Percentiles rank a stretch among this genome's conserved stretches.
phyloP scores from a whole-genome alignment of 2,797 vertebrate species.

The Lepilemur septentrionalis region DNA sequence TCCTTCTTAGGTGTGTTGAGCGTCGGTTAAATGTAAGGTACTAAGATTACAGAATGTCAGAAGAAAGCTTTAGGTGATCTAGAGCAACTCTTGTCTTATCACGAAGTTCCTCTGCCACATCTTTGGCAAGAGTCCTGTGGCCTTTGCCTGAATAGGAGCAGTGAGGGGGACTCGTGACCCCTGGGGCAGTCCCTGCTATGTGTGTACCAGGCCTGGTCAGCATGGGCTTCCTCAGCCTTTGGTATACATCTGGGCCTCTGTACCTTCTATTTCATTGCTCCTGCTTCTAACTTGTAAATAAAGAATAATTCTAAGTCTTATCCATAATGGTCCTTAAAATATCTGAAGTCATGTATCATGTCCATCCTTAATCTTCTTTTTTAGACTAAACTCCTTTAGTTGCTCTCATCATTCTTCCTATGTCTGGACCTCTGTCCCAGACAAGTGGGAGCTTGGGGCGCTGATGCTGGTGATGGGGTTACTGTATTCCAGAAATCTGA shows the following conservation, averaged over 20 bases:
- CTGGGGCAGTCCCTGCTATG: too few relatives aligned
- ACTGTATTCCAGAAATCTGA: not conserved
- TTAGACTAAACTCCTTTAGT: not conserved
- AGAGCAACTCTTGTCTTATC: not conserved
- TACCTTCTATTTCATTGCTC: not conserved
- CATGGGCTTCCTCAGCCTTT: not conserved
- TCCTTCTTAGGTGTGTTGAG: not conserved
- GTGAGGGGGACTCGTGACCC: fast-evolving
- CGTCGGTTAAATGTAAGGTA: not conserved
- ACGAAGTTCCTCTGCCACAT: not conserved
- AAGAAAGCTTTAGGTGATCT: not conserved
- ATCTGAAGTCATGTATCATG: not conserved
- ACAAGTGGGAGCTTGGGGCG: not conserved
- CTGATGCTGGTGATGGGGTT: not conserved
- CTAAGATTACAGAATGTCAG: not conserved
- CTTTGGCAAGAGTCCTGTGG: not conserved
- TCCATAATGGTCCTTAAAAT: not conserved
- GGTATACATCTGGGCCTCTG: not conserved
- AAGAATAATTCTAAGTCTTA: not conserved
- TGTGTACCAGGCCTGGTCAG: not conserved
- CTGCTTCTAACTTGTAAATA: not conserved
- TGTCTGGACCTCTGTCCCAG: not conserved
- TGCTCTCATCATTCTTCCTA: not conserved
- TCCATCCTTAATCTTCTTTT: not conserved
- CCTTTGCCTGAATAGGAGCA: not conserved